Evolutionary conservation across 2,888 invertebrate genomes (phyloP), one percentile per base, ranked within the genome.

Genomic region (Acanthoscelides obtectus): DNA sequence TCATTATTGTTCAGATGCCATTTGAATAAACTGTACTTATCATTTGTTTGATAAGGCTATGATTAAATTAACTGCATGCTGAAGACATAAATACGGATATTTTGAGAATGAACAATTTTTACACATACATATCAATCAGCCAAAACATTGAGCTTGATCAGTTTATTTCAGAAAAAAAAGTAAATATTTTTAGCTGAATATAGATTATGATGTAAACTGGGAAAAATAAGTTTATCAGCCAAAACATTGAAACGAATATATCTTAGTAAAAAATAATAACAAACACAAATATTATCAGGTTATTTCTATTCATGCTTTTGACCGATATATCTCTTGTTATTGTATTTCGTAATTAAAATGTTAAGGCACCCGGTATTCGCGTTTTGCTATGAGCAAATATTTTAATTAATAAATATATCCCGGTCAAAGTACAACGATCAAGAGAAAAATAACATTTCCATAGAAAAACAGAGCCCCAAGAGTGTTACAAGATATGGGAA

Each of bases 321-420:
- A n/a, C n/a, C n/a, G n/a, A 45, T 12, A 45, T 45, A 6, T 45
- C 1, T 45, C 17, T 17, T 6, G 1, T 4, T 45, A 45, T 45
- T 45, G 45, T 45, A 45, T 45, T 45, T 12, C 5, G 5, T 45
- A 45, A 17, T 12, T 45, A 45, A 6, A 3, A 45, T 45, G 3
- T 45, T 45, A 1, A 17, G 8, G 45, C n/a, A n/a, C n/a, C n/a
- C n/a, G n/a, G n/a, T n/a, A n/a, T n/a, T n/a, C n/a, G n/a, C n/a
- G n/a, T n/a, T n/a, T n/a, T n/a, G n/a, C n/a, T 45, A 71, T 63
- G 20, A 17, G 20, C 64, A 68, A 68, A 22, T 66, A 22, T 66
- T 22, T 22, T 1, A 66, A 66, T 66, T n/a, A 22, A 66, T 66
- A 66, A 66, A 66, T 22, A 66, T 12, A 6, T 2, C 19, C 8